Evolutionary conservation across 2,797 vertebrate species (phyloP).

Genomic region (Pseudopleuronectes americanus): DNA sequence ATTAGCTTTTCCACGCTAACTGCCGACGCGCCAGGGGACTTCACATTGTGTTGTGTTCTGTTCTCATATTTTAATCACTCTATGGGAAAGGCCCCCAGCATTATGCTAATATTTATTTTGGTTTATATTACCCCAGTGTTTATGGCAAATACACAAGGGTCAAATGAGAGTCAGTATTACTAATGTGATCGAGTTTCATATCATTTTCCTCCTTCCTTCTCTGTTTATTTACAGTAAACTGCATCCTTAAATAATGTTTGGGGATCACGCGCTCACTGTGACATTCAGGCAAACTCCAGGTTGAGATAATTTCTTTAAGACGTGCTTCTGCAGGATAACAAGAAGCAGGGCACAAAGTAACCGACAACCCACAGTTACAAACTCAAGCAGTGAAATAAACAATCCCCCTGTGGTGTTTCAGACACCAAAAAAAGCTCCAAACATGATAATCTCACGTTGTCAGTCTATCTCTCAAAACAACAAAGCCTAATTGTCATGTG

Average conservation of each 20-base stretch:
- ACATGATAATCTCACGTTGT: slow-evolving; percentile 49
- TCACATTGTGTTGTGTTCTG: slow-evolving; percentile 69
- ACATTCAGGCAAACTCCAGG: slow-evolving; percentile 32
- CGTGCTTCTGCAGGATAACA: slow-evolving; percentile 13
- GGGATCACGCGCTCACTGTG: slow-evolving; percentile 1
- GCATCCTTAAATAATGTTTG: slow-evolving; percentile 46
- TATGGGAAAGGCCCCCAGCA: slow-evolving; percentile 79
- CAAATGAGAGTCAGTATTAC: slow-evolving; percentile 76
- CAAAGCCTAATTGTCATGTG: slow-evolving; percentile 58
- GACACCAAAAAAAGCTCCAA: slow-evolving; percentile 3
- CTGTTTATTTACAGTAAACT: slow-evolving; percentile 66
- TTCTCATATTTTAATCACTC: slow-evolving; percentile 82
- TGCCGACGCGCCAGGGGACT: slow-evolving; percentile 68
- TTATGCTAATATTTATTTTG: slow-evolving; percentile 83
- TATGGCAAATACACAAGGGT: slow-evolving; percentile 73
- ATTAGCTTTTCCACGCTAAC: slow-evolving; percentile 78
- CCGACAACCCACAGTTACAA: slow-evolving; percentile 14
- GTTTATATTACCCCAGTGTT: slow-evolving; percentile 79
- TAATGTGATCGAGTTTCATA: slow-evolving; percentile 71
- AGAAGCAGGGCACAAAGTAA: slow-evolving; percentile 27
- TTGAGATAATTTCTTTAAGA: slow-evolving; percentile 26
- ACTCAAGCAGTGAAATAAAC: slow-evolving; percentile 4
- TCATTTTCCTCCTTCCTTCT: slow-evolving; percentile 57
- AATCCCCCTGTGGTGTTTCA: slow-evolving; percentile 2
- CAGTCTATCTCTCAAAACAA: slow-evolving; percentile 45